A percentile compares a stretch with the other conserved stretches of the same genome.
Evolutionary conservation across 2,888 invertebrate genomes (phyloP).

Genomic region (Meandrusa payeni): DNA sequence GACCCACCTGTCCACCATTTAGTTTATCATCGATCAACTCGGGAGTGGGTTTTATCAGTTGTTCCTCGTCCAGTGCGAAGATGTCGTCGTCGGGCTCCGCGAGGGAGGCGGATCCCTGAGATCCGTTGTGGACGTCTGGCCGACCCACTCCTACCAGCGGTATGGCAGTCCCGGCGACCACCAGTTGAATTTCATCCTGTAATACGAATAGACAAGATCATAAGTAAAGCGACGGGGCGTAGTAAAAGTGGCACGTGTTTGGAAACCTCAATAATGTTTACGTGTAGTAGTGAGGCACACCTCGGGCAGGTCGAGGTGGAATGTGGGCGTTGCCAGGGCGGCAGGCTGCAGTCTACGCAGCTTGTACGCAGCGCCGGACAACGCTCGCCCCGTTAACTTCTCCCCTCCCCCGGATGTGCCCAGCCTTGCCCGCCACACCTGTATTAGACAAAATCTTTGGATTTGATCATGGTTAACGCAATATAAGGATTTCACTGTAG

Average conservation of each 20-base stretch:
- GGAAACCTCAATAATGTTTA: no score
- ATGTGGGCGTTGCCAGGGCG: conserved; percentile 89
- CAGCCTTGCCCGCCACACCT: conserved; percentile 74
- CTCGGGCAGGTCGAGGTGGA: conserved; percentile 93
- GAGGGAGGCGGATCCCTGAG: conserved; percentile 34
- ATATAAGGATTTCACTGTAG: no score
- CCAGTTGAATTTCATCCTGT: conserved; percentile 84
- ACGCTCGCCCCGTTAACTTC: conserved; percentile 66
- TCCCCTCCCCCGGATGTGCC: conserved; percentile 39
- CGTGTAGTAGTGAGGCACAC: conserved; percentile 67
- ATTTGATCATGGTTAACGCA: no score
- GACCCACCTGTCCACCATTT: conserved; percentile 45
- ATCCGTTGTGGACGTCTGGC: conserved; percentile 33
- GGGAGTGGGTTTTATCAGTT: conserved; percentile 45
- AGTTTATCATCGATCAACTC: conserved; percentile 48
- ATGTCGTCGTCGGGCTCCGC: conserved; percentile 89
- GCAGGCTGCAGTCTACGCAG: conserved; percentile 93
- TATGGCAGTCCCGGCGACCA: conserved; percentile 89
- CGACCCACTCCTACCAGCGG: conserved; percentile 64
- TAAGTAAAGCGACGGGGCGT: no score
- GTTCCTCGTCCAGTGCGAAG: conserved; percentile 91
- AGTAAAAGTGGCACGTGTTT: no score
- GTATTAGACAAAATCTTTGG: no score
- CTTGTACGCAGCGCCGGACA: conserved; percentile 93
- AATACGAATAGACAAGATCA: no score